Conservation (phyloP, 2,888 invertebrate genomes). For the Tubulanus polymorphus region DNA sequence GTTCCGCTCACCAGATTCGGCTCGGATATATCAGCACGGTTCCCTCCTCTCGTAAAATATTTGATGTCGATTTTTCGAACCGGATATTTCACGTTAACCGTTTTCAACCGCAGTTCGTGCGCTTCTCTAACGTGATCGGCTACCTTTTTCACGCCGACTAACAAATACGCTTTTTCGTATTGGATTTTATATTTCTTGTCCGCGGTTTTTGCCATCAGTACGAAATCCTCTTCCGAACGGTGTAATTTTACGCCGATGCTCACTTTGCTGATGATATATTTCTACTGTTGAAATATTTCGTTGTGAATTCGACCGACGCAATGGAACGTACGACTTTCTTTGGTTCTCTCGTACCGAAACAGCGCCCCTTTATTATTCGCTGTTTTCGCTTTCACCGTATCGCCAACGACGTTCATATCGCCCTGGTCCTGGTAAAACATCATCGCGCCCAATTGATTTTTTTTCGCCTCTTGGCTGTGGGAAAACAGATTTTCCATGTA, state of each 20-base stretch:
- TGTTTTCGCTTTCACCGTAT: background rate
- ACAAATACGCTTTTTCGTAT: background rate
- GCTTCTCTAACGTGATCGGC: background rate
- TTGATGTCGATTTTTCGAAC: background rate
- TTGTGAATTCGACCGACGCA: too few species aligned
- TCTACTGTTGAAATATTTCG: too few species aligned
- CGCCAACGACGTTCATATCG: background rate
- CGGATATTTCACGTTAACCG: background rate
- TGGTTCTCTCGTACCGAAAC: too few species aligned
- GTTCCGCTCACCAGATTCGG: background rate
- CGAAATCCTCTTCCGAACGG: too few species aligned
- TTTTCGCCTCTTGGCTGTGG: constrained; percentile 11
- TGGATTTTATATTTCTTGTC: background rate
- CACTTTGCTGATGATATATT: too few species aligned
- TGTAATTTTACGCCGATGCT: too few species aligned
- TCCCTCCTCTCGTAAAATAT: background rate
- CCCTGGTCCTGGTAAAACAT: background rate
- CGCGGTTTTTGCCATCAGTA: background rate
- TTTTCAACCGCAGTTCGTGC: background rate
- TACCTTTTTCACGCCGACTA: background rate
- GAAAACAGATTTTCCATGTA: constrained; percentile 14
- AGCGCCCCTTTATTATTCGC: background rate
- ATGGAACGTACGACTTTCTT: too few species aligned
- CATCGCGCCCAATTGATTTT: background rate
- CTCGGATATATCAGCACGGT: background rate